phyloP scores from a whole-genome alignment of 64 coral and sea anemone genomes.

The Actinia equina region DNA sequence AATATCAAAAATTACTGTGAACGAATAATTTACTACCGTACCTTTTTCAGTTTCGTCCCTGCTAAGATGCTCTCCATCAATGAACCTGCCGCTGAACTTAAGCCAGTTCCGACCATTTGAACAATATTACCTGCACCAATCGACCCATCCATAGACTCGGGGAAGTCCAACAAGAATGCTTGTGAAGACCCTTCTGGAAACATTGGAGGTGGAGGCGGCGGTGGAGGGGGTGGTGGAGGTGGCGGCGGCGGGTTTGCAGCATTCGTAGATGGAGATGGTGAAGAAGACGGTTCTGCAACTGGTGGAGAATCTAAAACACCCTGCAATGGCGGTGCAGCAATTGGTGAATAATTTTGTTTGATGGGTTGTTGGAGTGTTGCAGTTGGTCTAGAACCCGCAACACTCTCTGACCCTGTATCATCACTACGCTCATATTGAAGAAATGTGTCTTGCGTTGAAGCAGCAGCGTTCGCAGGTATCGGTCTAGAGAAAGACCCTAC shows the following conservation, averaged over 20 bases:
- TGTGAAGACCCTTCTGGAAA: not conserved
- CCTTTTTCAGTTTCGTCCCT: not conserved
- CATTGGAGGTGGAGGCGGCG: not conserved
- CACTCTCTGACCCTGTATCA: not conserved
- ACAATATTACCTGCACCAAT: not conserved
- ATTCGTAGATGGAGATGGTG: not conserved
- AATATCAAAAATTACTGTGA: no score
- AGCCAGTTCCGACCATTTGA: not conserved
- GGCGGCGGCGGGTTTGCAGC: not conserved
- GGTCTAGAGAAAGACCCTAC: no score
- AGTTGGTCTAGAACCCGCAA: not conserved
- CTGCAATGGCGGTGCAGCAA: not conserved
- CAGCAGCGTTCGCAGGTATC: not conserved
- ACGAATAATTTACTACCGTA: no score
- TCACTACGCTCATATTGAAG: no score
- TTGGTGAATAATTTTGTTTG: not conserved
- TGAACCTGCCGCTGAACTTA: not conserved
- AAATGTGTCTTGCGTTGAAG: not conserved
- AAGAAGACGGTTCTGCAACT: not conserved
- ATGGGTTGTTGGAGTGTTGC: not conserved
- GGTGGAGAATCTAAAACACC: constrained; percentile 3
- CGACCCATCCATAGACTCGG: not conserved
- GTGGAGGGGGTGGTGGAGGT: not conserved
- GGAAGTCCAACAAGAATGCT: not conserved
- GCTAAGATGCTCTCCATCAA: not conserved